Evolutionary conservation across 1,140 invertebrate genomes (phyloP), one percentile per base, ranked within the genome.

Genomic region (Trichonephila clavipes): DNA sequence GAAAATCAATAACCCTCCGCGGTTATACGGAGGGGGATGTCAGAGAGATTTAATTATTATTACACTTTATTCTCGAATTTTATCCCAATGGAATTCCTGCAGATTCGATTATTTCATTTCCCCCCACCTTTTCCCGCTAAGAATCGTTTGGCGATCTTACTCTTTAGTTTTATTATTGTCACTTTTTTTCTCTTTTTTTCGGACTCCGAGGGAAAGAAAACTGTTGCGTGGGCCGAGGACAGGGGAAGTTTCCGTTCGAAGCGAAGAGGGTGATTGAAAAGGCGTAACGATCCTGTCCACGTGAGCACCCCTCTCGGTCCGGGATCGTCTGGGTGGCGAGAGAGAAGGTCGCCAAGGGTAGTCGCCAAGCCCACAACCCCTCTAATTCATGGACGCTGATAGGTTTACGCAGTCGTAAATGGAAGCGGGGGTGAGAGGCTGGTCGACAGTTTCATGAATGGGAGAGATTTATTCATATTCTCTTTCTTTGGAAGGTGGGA

Each of bases 221-320:
- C 24, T 69, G 66, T 69, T 28, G 66, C n/a, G 66, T 69, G 24
- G 66, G 24, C 24, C 66, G 72, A 64, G 62, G 62, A 2, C 16
- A 18, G 16, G 62, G 24, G 24, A 2, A 18, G 72, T 77, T 34
- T 34, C 28, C 6, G 16, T 18, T 18, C 62, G 72, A 34, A 77
- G 28, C 72, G 28, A 40, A 77, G 24, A 77, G 62, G 62, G 72
- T 77, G 72, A 77, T 77, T 77, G 72, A 77, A 77, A 34, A 77
- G 34, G 28, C 72, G 72, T 77, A 77, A 77, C 72, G 72, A 77
- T 77, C 72, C 24, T 40, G 34, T 34, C 72, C 28, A 77, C 72
- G 72, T 77, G 72, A 77, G 16, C 69, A 16, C 72, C 72, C 72
- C 72, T 40, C 16, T 34, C 28, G 72, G 72, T 77, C 72, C 72